A percentile compares a stretch with the other conserved stretches of the same genome.
These are phyloP conservation scores for Accipiter cooperii DNA, from an alignment of 2,113 vertebrate species.

Conservation along the genomic window DNA sequence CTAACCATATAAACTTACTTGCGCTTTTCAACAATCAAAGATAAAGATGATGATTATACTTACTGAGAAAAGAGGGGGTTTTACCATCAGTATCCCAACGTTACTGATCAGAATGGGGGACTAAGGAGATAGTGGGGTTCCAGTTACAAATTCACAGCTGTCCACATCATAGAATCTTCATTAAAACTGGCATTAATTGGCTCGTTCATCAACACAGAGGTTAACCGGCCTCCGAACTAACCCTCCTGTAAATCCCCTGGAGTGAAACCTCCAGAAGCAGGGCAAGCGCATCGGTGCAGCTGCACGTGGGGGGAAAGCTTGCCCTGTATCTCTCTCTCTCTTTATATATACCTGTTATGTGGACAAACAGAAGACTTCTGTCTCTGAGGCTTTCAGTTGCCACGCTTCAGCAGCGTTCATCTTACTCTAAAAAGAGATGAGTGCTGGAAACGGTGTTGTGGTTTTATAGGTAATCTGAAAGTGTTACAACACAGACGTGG, in stretches of 20 bases:
- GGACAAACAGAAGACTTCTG: neutral
- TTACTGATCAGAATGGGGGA: neutral
- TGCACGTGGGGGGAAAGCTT: neutral
- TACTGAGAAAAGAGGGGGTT: neutral
- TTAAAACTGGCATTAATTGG: conserved; percentile 13
- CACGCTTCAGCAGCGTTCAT: neutral
- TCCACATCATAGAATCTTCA: conserved; percentile 16
- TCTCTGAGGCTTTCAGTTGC: neutral
- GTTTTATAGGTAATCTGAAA: neutral
- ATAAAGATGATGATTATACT: conserved; percentile 43
- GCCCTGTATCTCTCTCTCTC: neutral
- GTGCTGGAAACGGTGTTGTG: neutral
- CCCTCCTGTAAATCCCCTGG: neutral
- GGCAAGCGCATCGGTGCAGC: neutral
- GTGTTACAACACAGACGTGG: neutral
- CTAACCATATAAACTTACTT: conserved; percentile 54
- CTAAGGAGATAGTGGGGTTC: neutral
- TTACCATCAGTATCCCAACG: neutral
- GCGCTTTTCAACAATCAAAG: conserved; percentile 26
- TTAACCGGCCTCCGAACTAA: conserved; percentile 10
- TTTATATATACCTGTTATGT: too few species aligned
- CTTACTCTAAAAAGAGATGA: conserved; percentile 32
- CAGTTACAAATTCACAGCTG: neutral
- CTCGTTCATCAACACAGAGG: neutral
- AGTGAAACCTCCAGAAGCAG: neutral